A percentile compares a stretch with the other conserved stretches of the same genome.
phyloP scores from a whole-genome alignment of 2,113 vertebrate species.

The Phrynosoma platyrhinos region DNA sequence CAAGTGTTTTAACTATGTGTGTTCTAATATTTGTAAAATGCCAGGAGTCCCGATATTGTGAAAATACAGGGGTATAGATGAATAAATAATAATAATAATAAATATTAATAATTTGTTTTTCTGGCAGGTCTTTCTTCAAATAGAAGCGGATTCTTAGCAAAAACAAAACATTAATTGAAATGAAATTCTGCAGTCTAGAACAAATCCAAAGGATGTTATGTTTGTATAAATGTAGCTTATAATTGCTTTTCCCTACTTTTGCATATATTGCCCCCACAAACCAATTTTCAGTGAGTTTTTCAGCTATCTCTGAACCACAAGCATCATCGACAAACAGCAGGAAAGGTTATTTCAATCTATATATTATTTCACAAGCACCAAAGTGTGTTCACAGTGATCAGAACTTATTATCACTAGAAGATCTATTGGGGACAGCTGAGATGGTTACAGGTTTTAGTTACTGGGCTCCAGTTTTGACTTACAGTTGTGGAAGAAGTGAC shows the following conservation, averaged over 20 bases:
- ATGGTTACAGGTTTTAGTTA: neutral
- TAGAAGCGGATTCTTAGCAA: neutral
- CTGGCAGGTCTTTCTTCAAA: neutral
- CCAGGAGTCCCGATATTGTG: too few relatives aligned
- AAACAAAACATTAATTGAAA: too few relatives aligned
- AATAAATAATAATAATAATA: too few relatives aligned
- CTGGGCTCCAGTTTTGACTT: neutral
- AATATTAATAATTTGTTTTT: too few relatives aligned
- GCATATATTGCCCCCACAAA: neutral
- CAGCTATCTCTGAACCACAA: neutral
- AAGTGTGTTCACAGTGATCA: neutral
- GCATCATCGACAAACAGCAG: neutral
- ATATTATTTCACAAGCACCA: neutral
- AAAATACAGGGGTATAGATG: too few relatives aligned
- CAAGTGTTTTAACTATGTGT: too few relatives aligned
- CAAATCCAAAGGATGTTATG: neutral
- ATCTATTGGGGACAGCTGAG: neutral
- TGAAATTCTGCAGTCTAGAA: neutral
- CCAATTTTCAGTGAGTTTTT: neutral
- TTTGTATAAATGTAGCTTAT: neutral
- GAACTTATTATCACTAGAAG: neutral
- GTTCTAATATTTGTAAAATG: too few relatives aligned
- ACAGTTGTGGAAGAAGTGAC: neutral
- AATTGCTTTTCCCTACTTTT: neutral
- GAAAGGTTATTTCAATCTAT: neutral